Evolutionary conservation across 2,113 vertebrate species (phyloP), one percentile per base, ranked within the genome.

Genomic region (Phrynosoma platyrhinos): DNA sequence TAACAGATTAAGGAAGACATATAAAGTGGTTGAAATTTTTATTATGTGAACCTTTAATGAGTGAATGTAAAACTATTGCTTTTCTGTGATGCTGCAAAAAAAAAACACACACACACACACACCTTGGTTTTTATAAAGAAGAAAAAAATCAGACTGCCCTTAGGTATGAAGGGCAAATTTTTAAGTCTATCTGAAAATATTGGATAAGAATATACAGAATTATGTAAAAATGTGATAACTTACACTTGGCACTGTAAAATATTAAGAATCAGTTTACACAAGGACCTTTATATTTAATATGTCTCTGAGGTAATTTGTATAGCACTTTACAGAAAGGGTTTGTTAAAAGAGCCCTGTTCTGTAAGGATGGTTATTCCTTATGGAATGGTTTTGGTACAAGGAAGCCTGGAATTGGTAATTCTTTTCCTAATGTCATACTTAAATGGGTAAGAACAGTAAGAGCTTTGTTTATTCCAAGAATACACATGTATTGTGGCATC

Each of bases 171-270:
- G 95, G 94, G 94, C 93, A 94, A 91, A 92, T 97, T 97, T 97
- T 96, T 96, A 62, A 96, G 95, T 96, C 95, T 95, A 96, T 94
- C 91, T 94, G 93, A 95, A 94, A 92, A 96, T 95, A 96, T 95
- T 97, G 97, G 97, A 96, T 97, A 97, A 96, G 97, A 97, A 95
- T 98, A 96, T 97, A 98, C 96, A 97, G 95, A 96, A 94, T 97
- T 96, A 97, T 98, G 97, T 98, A 98, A 98, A 98, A 96, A 97
- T 97, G 96, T 98, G 98, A 95, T 97, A 94, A 92, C 97, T 94
- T 97, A 97, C 96, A 97, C 97, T 98, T 98, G 87, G 93, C 97
- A 97, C 96, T 98, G 98, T 98, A 98, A 98, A 97, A 97, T 98
- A 97, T 97, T 98, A 97, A 97, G 97, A 96, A 94, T 93, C 94